Evolutionary conservation across 2,113 vertebrate genomes (phyloP), one percentile per base, ranked within the genome.

Genomic region (Microcebus tavaratra): DNA sequence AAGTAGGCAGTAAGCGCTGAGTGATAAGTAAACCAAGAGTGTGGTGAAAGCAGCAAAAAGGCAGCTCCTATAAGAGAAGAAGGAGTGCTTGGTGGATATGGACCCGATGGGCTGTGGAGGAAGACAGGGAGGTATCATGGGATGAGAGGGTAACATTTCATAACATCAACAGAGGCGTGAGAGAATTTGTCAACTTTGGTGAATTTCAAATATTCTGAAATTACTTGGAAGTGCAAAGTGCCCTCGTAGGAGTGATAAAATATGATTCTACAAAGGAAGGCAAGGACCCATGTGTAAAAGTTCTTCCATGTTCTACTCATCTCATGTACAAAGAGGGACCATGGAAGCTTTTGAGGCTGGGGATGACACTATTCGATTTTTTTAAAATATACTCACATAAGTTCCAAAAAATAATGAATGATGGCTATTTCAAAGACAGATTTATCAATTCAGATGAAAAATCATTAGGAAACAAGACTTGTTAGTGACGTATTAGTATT

Each of bases 181-280:
- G 65, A 72, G 10, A 68, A 93, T 86, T 81, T 81, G 45, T 80
- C 65, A 85, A 13, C 50, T 8, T 68, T 45, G 48, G 34, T 84
- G 53, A 76, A n/a, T 73, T 48, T 86, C 42, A 68, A n/a, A 94
- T 90, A 63, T 36, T 85, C 42, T 84, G 65, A 85, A 89, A 34
- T 76, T 75, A 68, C n/a, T 55, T 86, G 10, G 29, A 92, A 84
- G 15, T 75, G 10, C n/a, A 81, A 50, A 91, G 34, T 61, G 39
- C 3, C 23, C 25, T 61, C 23, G 6, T 23, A 65, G 39, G 11
- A 45, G 15, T 55, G 29, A 82, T 36, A 50, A 95, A 83, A 27
- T 14, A 3, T 39, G 57, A 42, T 68, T 89, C 39, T 88, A 23
- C 11, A 89, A 68, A 75, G 48, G 29, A 88, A 83, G 6, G 25